These are phyloP conservation scores for Cebus imitator DNA, from an alignment of 2,113 vertebrate genomes.

Conservation along the genomic window DNA sequence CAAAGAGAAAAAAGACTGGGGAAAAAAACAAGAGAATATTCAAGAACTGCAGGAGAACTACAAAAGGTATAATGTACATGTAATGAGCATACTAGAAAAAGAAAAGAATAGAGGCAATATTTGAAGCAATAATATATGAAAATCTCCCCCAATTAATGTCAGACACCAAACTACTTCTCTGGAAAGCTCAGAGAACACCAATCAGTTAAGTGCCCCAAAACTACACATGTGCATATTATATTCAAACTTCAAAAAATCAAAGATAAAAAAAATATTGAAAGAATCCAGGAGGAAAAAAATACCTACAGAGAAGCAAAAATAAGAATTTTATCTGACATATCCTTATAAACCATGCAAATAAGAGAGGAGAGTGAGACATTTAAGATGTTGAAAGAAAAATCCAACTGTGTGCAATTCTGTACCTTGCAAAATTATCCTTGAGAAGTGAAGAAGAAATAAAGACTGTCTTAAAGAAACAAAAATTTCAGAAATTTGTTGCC, in stretches of 20 bases:
- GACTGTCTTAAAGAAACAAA: background rate
- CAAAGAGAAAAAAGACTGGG: background rate
- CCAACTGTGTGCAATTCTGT: background rate
- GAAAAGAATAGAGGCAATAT: background rate
- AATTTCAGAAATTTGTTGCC: background rate
- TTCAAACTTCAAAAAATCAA: background rate
- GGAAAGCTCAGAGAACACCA: background rate
- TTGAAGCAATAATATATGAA: background rate
- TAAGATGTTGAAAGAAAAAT: background rate
- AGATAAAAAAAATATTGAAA: background rate
- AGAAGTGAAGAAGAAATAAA: background rate
- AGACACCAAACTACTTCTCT: background rate
- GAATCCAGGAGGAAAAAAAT: background rate
- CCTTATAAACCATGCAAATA: background rate
- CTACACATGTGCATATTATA: background rate
- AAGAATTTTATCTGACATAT: background rate
- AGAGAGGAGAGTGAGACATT: background rate
- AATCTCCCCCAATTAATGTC: background rate
- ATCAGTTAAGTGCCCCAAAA: background rate
- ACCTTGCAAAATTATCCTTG: background rate
- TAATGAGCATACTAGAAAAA: background rate
- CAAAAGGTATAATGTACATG: background rate
- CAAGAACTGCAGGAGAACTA: background rate
- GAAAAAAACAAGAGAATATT: background rate
- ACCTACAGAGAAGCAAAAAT: background rate